Conservation (phyloP, 1,140 invertebrate genomes). For the Bombyx mandarina region DNA sequence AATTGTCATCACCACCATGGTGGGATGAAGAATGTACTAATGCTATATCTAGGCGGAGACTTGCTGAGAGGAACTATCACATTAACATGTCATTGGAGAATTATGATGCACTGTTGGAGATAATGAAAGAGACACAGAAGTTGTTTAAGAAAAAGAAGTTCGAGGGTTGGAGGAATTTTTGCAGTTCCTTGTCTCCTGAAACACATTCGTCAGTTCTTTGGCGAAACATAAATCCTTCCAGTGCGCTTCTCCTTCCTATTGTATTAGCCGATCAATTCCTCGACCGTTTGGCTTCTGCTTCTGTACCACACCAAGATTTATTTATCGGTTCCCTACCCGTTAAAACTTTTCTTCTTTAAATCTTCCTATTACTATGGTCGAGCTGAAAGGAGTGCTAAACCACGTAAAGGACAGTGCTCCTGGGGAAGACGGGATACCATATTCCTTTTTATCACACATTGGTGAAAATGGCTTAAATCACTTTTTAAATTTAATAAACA, state of each 20-base stretch:
- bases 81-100: neutral
- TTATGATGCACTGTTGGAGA: neutral
- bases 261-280: too few species aligned
- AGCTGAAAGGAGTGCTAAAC: too few species aligned
- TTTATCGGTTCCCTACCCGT: too few species aligned
- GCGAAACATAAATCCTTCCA: neutral
- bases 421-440: too few species aligned
- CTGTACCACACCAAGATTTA: too few species aligned
- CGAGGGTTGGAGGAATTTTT: constrained; percentile 1
- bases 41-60: neutral
- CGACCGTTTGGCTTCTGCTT: too few species aligned
- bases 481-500: constrained; percentile 3
- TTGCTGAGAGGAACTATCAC: neutral
- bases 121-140: neutral
- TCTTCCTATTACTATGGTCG: too few species aligned
- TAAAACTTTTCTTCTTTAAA: too few species aligned
- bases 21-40: too few species aligned
- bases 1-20: neutral
- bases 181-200: neutral
- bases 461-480: neutral
- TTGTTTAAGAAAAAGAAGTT: constrained; percentile 2
- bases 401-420: too few species aligned
- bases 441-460: too few species aligned
- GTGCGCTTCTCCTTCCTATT: neutral
- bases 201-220: neutral